Evolutionary conservation across 2,888 invertebrate genomes (phyloP).

Genomic region (Caenorhabditis macrosperma): DNA sequence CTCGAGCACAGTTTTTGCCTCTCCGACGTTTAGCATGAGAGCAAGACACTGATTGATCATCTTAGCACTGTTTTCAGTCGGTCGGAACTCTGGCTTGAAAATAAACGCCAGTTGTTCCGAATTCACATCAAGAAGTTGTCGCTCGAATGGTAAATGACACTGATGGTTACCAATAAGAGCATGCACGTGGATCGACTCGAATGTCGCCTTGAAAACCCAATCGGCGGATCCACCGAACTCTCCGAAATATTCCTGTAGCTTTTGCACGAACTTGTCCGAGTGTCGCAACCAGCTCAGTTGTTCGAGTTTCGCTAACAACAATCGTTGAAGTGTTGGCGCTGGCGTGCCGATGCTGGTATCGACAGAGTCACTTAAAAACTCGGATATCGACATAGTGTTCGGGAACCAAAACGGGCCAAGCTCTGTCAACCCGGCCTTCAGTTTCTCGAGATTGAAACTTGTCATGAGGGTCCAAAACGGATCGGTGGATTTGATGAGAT

Average conservation of each 20-base stretch:
- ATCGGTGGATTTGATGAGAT: conserved; percentile 25
- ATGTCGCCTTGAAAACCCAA: conserved; percentile 1
- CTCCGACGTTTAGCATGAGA: conserved; percentile 36
- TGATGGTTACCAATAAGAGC: conserved; percentile 15
- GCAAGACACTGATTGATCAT: conserved; percentile 57
- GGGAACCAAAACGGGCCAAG: conserved; percentile 50
- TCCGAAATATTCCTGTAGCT: conserved; percentile 7
- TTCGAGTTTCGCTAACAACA: conserved; percentile 63
- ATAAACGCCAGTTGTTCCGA: conserved; percentile 1
- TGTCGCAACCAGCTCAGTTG: conserved; percentile 49
- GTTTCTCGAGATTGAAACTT: conserved; percentile 46
- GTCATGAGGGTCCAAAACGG: conserved; percentile 64
- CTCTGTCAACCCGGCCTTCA: conserved; percentile 43
- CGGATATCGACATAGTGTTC: conserved; percentile 41
- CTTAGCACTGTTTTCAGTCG: conserved; percentile 25
- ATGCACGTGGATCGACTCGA: conserved; percentile 39
- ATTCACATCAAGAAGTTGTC: not conserved
- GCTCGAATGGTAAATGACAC: conserved; percentile 24
- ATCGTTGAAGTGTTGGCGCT: conserved; percentile 36
- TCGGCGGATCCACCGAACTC: conserved; percentile 1
- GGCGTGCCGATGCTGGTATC: conserved; percentile 6
- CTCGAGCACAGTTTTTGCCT: conserved; percentile 35
- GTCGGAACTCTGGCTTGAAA: conserved; percentile 33
- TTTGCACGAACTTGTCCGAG: not conserved
- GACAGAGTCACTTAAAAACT: conserved; percentile 33